Base-by-base conservation (phyloP, 2,113 vertebrate species). In the Micromys minutus region DNA sequence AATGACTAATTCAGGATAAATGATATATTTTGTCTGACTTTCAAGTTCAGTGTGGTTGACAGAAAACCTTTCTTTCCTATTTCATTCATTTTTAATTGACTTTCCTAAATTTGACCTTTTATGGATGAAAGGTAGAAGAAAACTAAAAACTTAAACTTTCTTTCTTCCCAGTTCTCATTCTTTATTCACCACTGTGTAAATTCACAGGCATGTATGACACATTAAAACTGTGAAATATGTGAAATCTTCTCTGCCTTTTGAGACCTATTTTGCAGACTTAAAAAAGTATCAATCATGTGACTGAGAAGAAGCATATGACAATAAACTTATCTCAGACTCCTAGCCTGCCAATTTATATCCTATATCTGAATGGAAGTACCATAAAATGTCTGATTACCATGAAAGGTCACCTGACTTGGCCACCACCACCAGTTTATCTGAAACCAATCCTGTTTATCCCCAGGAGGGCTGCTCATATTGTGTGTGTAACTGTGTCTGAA, bases 1-100 rank as follows among this genome's bases (percentile, higher is more conserved):
- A 93, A 57, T 92, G 67, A 95, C 42, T 4, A 86, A 72, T 55
- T 69, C 67, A 50, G 52, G 34, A 90, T 67, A 92, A 79, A 87
- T 5, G 19, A 1, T 93, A 7, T 29, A 19, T 57, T 4, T 85
- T n/a, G 39, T n/a, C 91, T 65, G 65, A 7, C 39, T 76, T 69
- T 89, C 36, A 42, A 50, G 52, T 17, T 9, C 79, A 26, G 57
- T 79, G 26, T 85, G 3, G 11, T 39, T 83, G 26, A 10, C n/a
- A 71, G 74, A 5, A 22, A 90, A 13, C 1, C 2, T 84, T 91
- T 81, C 80, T 59, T 89, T 50, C 63, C 19, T 65, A 3, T 29
- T 96, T 92, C 19, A 72, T 47, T 3, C 1, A 39, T 57, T 94
- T n/a, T 77, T 83, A 7, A 5, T 67, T 63, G 2, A 71, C 52